These are phyloP conservation scores for Notocelia uddmanniana DNA, from an alignment of 2,888 invertebrate species.

Conservation along the genomic window DNA sequence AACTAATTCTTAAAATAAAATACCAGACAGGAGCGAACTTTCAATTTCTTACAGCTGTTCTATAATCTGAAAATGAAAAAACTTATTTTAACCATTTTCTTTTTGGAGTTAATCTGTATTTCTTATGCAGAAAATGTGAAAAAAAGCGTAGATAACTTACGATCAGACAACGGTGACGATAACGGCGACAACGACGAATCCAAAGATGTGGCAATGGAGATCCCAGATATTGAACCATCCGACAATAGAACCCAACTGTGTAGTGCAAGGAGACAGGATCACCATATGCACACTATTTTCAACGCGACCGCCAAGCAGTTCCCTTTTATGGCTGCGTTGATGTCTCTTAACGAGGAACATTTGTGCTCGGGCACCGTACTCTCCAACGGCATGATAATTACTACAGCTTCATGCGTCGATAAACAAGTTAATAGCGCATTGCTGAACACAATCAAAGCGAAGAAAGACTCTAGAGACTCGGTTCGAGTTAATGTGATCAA, in stretches of 20 bases:
- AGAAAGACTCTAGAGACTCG: conserved; percentile 61
- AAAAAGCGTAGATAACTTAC: conserved; percentile 66
- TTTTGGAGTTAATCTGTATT: conserved; percentile 57
- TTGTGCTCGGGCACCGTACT: conserved; percentile 74
- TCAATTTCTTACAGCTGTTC: conserved; percentile 66
- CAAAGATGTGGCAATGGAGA: conserved; percentile 71
- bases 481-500: conserved; percentile 65
- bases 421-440: conserved; percentile 67
- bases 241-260: conserved; percentile 60
- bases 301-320: conserved; percentile 65
- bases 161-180: conserved; percentile 65
- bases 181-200: conserved; percentile 70
- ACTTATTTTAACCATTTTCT: conserved; percentile 48
- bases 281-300: conserved; percentile 71
- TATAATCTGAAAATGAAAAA: conserved; percentile 34
- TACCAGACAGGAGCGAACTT: conserved; percentile 51
- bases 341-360: conserved; percentile 74
- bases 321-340: conserved; percentile 75
- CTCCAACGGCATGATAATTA: conserved; percentile 73
- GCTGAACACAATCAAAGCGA: conserved; percentile 69
- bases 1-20: conserved; percentile 56
- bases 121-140: conserved; percentile 68
- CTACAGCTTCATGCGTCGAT: conserved; percentile 68
- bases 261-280: conserved; percentile 65
- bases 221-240: conserved; percentile 62